These are phyloP conservation scores for Muscicapa striata DNA, from an alignment of 2,797 vertebrate species.

Conservation along the genomic window DNA sequence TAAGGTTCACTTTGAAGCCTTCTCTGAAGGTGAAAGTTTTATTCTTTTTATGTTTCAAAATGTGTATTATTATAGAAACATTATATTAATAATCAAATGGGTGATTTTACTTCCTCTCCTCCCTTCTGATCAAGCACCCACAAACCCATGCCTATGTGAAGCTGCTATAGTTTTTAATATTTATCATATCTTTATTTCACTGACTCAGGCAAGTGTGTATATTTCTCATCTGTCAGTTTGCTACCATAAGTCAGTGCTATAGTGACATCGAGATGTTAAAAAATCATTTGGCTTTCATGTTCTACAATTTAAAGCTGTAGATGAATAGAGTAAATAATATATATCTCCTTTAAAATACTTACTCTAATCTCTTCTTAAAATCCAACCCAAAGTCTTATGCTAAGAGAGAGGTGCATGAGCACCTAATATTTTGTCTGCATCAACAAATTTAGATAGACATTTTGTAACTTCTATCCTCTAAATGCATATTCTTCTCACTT, in stretches of 20 bases:
- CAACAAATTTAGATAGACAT: neutral
- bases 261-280: neutral
- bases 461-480: neutral
- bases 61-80: neutral
- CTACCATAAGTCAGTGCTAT: neutral
- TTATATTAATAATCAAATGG: neutral
- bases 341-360: conserved; percentile 4
- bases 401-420: neutral
- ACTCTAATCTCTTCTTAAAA: neutral
- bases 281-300: conserved; percentile 37
- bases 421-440: neutral
- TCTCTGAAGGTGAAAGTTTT: neutral
- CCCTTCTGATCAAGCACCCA: neutral
- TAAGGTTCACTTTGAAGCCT: neutral
- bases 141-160: neutral
- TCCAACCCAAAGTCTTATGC: neutral
- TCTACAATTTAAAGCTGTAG: conserved; percentile 19
- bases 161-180: neutral
- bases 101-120: neutral
- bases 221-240: conserved; percentile 33
- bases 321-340: neutral
- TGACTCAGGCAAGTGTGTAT: neutral
- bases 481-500: neutral
- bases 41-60: neutral
- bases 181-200: neutral